Percentiles rank a stretch among this genome's conserved stretches.
Conservation (phyloP, 2,797 vertebrate genomes). For the Natrix natrix region DNA sequence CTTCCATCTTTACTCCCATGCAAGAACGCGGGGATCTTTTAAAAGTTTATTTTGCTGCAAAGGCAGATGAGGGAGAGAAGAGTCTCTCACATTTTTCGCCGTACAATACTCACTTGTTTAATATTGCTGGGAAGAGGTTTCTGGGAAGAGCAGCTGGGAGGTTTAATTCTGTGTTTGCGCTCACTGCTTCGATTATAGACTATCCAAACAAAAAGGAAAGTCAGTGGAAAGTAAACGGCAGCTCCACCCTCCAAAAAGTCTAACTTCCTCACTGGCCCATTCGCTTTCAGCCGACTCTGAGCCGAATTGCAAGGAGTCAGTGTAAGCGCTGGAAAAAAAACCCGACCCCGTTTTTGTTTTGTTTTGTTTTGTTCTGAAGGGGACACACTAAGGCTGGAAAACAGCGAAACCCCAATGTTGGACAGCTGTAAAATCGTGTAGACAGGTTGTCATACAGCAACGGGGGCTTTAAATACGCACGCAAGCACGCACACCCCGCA, state of each 20-base stretch:
- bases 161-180: neutral
- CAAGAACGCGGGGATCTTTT: neutral
- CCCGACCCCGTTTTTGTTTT: conserved; percentile 33
- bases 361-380: conserved; percentile 68
- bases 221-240: neutral
- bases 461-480: conserved; percentile 85
- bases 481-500: conserved; percentile 62
- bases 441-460: conserved; percentile 94
- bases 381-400: conserved; percentile 78
- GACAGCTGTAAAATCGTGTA: conserved; percentile 90
- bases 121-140: neutral
- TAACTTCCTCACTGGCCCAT: conserved; percentile 32
- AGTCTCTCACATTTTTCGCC: neutral
- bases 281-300: conserved; percentile 39
- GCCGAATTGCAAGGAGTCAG: conserved; percentile 31
- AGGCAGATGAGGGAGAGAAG: rapidly evolving
- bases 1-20: neutral
- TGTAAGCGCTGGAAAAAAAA: neutral
- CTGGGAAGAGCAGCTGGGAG: neutral
- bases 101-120: neutral
- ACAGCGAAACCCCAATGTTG: conserved; percentile 85
- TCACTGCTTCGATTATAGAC: neutral
- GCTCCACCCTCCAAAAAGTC: neutral
- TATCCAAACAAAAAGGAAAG: neutral
- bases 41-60: conserved; percentile 42